Percentiles rank a stretch among this genome's conserved stretches.
Evolutionary conservation across 2,113 vertebrate species (phyloP).

Genomic region (Cottus gobio): DNA sequence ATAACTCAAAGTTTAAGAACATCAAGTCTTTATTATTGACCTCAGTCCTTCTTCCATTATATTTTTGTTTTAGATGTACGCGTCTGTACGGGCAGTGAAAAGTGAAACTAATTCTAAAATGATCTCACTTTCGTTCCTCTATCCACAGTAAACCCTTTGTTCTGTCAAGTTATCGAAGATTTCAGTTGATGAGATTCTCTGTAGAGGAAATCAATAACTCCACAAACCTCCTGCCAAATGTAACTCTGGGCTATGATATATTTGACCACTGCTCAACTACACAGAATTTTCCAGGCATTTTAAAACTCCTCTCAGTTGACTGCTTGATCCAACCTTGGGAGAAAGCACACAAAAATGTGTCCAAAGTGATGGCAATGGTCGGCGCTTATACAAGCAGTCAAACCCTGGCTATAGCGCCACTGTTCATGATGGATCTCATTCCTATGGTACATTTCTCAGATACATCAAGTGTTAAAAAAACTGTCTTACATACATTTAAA

Average conservation of each 20-base stretch:
- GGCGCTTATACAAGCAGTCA: slow-evolving; percentile 79
- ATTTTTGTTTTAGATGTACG: background rate
- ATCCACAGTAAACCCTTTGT: slow-evolving; percentile 67
- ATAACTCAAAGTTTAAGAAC: background rate
- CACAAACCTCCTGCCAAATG: slow-evolving; percentile 83
- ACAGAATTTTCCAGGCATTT: slow-evolving; percentile 69
- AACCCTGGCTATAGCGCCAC: slow-evolving; percentile 66
- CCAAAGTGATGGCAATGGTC: slow-evolving; percentile 74
- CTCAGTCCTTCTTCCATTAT: background rate
- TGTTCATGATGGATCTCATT: slow-evolving; percentile 83
- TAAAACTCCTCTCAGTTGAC: slow-evolving; percentile 70
- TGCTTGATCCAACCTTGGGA: slow-evolving; percentile 49
- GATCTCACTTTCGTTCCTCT: background rate
- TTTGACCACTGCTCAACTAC: slow-evolving; percentile 83
- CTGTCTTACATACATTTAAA: no score
- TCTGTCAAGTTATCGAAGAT: slow-evolving; percentile 75
- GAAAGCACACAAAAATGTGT: slow-evolving; percentile 4
- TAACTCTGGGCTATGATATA: slow-evolving; percentile 88
- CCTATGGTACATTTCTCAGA: no score
- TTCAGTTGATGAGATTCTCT: slow-evolving; percentile 86
- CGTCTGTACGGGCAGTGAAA: background rate
- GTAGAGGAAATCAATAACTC: slow-evolving; percentile 91
- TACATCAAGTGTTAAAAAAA: no score
- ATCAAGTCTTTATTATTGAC: background rate
- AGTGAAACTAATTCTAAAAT: background rate